phyloP scores from a whole-genome alignment of 1,140 invertebrate genomes.

The Daktulosphaira vitifoliae region DNA sequence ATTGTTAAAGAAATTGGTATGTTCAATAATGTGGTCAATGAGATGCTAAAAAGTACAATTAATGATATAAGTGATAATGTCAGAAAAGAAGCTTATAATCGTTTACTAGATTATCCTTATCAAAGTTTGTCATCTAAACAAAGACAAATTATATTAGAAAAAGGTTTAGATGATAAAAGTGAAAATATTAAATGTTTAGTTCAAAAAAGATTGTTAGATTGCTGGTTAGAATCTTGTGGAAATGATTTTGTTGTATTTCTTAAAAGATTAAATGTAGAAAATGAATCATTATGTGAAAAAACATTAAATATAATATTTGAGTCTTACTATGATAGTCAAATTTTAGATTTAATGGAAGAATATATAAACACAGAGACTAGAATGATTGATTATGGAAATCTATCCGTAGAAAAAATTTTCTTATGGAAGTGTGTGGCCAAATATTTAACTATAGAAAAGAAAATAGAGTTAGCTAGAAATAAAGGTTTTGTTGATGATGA shows the following conservation, averaged over 20 bases:
- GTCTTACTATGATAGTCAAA: constrained; percentile 10
- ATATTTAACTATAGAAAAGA: constrained; percentile 15
- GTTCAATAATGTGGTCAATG: constrained; percentile 1
- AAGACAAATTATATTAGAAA: constrained; percentile 9
- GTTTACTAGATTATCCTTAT: constrained; percentile 6
- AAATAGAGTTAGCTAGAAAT: constrained; percentile 2
- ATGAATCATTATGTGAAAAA: constrained; percentile 14
- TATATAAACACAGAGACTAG: background rate
- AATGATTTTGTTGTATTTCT: constrained; percentile 7
- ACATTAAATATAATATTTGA: constrained; percentile 11
- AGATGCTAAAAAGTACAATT: constrained; percentile 2
- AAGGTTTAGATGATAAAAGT: constrained; percentile 13
- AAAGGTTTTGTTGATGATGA: background rate
- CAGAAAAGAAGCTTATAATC: constrained; percentile 23
- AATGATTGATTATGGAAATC: constrained; percentile 3
- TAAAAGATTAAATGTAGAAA: background rate
- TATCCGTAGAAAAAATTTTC: constrained; percentile 20
- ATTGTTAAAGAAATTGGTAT: constrained; percentile 9
- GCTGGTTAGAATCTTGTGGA: background rate
- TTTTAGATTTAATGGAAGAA: background rate
- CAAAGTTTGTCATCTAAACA: constrained; percentile 1
- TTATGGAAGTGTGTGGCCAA: constrained; percentile 18
- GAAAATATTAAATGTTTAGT: constrained; percentile 13
- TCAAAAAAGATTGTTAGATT: background rate
- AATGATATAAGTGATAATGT: constrained; percentile 22